These are phyloP conservation scores for Oophaga sylvatica DNA, from an alignment of 2,797 vertebrate genomes.

Conservation along the genomic window DNA sequence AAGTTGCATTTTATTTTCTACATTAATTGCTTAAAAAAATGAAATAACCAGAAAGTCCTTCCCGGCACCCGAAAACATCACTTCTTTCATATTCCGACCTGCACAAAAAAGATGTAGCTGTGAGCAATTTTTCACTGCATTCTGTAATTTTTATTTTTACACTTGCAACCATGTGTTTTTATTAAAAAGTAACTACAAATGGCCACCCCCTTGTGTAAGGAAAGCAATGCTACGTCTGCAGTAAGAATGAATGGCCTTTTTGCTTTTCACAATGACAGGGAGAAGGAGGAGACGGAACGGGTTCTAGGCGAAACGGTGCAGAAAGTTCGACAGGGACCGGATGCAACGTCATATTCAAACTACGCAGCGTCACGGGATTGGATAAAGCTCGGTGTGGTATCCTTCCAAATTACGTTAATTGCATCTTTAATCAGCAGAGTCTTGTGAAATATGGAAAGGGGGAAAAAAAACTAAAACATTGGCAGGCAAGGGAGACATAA, in stretches of 20 bases:
- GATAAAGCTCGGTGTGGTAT: slow-evolving; percentile 37
- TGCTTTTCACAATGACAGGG: slow-evolving; percentile 51
- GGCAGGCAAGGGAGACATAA: slow-evolving; percentile 10
- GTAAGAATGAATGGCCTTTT: slow-evolving; percentile 58
- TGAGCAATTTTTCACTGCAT: background rate
- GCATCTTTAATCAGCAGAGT: slow-evolving; percentile 48
- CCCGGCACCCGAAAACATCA: background rate
- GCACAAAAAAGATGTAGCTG: background rate
- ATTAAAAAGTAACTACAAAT: background rate
- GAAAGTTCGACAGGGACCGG: slow-evolving; percentile 52
- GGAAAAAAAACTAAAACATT: background rate
- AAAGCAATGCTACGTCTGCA: background rate
- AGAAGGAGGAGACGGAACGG: slow-evolving; percentile 26
- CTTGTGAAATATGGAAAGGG: slow-evolving; percentile 37
- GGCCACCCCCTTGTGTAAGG: slow-evolving; percentile 10
- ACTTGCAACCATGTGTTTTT: background rate
- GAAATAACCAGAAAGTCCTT: no score
- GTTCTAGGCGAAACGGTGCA: slow-evolving; percentile 40
- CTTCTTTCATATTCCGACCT: background rate
- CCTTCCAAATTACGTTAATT: slow-evolving; percentile 48
- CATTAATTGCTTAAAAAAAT: no score
- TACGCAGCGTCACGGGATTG: slow-evolving; percentile 38
- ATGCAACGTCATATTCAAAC: slow-evolving; percentile 55
- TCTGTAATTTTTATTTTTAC: background rate
- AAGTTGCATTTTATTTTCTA: no score